phyloP scores from a whole-genome alignment of 2,888 invertebrate species.

The Mesoligia furuncula region DNA sequence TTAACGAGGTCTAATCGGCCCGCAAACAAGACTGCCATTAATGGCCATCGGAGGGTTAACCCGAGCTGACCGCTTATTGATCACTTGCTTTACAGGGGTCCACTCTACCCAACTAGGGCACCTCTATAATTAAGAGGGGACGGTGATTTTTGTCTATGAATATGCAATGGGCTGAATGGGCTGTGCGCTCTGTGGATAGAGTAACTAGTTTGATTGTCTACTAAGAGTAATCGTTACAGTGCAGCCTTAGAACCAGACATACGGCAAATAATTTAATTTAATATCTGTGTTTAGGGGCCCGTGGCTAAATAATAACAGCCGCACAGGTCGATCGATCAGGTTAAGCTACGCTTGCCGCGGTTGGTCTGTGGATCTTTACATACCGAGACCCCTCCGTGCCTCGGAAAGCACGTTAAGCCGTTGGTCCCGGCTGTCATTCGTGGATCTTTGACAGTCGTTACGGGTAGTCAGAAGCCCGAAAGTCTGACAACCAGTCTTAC shows the following conservation, averaged over 20 bases:
- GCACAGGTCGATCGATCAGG: too few relatives aligned
- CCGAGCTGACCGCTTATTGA: constrained; percentile 53
- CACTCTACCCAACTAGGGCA: neutral
- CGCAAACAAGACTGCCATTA: constrained; percentile 48
- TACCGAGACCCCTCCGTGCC: too few relatives aligned
- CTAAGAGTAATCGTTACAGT: neutral
- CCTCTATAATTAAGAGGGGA: constrained; percentile 1
- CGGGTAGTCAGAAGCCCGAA: too few relatives aligned
- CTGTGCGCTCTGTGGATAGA: neutral
- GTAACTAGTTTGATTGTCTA: neutral
- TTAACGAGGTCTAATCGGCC: constrained; percentile 63
- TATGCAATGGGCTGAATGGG: neutral
- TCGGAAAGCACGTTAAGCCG: too few relatives aligned
- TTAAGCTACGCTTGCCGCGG: too few relatives aligned
- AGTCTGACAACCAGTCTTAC: too few relatives aligned
- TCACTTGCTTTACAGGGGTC: constrained; percentile 34
- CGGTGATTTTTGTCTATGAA: constrained; percentile 6
- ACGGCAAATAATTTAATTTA: neutral
- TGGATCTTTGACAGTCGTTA: too few relatives aligned
- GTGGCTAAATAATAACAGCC: too few relatives aligned
- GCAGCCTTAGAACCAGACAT: neutral
- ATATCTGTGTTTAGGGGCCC: too few relatives aligned
- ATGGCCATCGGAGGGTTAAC: constrained; percentile 57
- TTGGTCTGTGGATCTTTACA: too few relatives aligned
- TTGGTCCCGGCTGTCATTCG: too few relatives aligned